Percentiles rank a stretch among this genome's conserved stretches.
Evolutionary conservation across 2,113 vertebrate genomes (phyloP).

Genomic region (Pollimyrus isidori): DNA sequence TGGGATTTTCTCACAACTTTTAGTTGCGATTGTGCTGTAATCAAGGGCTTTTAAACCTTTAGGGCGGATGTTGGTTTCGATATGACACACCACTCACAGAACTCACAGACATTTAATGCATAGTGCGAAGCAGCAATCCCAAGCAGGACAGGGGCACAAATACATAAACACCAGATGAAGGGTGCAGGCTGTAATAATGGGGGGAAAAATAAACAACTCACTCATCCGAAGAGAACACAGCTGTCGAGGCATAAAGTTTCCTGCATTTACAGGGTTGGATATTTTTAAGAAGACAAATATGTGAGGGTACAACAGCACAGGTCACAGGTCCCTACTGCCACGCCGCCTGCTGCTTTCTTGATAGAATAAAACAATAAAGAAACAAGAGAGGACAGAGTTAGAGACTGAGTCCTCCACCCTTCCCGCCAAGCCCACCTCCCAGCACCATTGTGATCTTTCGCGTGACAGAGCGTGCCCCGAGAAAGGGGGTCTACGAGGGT

Average conservation of each 20-base stretch:
- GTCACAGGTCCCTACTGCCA: neutral
- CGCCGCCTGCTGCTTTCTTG: neutral
- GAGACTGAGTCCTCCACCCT: neutral
- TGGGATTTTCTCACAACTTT: neutral
- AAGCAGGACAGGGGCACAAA: neutral
- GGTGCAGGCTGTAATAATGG: neutral
- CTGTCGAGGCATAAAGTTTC: neutral
- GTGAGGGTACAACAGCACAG: neutral
- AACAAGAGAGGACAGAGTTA: neutral
- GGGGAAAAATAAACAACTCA: neutral
- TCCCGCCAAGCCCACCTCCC: neutral
- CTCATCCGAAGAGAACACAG: neutral
- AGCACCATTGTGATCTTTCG: neutral
- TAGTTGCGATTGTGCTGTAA: neutral
- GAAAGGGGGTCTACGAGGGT: neutral
- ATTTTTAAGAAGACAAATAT: neutral
- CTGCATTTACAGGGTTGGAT: neutral
- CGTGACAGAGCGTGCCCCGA: neutral
- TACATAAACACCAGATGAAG: neutral
- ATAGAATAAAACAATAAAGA: neutral
- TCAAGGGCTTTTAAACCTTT: neutral
- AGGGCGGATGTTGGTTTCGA: neutral
- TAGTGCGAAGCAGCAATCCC: neutral
- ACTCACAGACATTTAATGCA: neutral
- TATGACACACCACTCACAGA: neutral